Base-by-base conservation (phyloP, 2,888 invertebrate genomes). In the Eupelmus urozonus region DNA sequence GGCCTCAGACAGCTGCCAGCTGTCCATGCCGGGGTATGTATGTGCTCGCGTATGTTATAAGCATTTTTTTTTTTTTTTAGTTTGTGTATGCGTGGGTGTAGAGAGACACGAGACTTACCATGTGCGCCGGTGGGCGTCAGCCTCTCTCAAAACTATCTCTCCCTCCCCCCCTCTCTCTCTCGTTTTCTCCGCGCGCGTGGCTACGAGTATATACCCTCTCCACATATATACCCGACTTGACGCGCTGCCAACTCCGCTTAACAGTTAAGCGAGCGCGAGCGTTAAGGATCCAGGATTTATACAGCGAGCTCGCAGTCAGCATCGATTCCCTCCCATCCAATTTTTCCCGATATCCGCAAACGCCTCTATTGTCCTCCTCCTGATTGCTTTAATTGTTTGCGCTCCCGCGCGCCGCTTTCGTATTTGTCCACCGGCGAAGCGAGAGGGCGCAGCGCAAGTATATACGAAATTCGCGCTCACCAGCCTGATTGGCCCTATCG, bases 21-120 rank as follows among this genome's bases (percentile, higher is more conserved):
- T 63, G 83, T 85, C 76, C 74, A 67, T 62, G 83, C 84, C 67
- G 87, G 85, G 87, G 87, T 87, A 86, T 20, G 85, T 84, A 53
- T 13, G 20, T 60, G 9, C 13, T 13, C 13, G 9, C 45, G 13
- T 45, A 42, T 63, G 27, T 23, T 27, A 27, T 45, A 7, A 9
- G 13, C 16, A 45, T 16, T 13, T 45, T 45, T 45, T 16, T 45
- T 16, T 45, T 16, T 45, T 2, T 45, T 2, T 45, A 7, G 9
- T 1, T 5, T 23, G 13, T 55, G 11, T 9, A 55, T 55, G 25
- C 23, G 23, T 16, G 23, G 9, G 18, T 25, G n/a, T 2, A 53
- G 29, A 34, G 34, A 34, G 34, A 34, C 9, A 34, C 3, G 9
- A 34, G 34, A 34, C 7, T 16, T 34, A 9, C 40, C 60, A 40